Base-by-base conservation (phyloP, 2,888 invertebrate species). In the Reticulitermes lucifugus region DNA sequence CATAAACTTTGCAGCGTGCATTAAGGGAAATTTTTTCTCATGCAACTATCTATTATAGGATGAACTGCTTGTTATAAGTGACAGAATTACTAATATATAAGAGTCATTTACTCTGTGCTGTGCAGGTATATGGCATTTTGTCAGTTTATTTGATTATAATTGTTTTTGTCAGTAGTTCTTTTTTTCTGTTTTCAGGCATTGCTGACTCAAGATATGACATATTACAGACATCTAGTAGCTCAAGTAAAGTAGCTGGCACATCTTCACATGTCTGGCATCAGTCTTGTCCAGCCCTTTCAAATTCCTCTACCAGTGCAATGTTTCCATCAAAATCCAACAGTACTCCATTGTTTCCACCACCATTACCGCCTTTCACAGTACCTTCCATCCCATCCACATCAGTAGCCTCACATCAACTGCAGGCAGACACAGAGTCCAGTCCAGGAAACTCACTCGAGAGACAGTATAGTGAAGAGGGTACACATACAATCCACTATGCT, bases 171-270 rank as follows among this genome's bases (percentile, higher is more conserved):
- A 18, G 18, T 18, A 18, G 14, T 55, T 55, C 22, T 79, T 79
- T n/a, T 41, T 25, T 35, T 79, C 9, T 10, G 60, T 55, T 86
- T 86, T 25, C 88, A 90, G 90, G 88, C 6, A 89, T 88, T 81
- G 89, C 88, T 46, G 91, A 91, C 86, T 89, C 90, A 73, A 90
- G 91, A 83, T 91, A 91, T 87, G 91, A 91, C 87, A 90, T 91
- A 89, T 87, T 91, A 85, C 91, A 91, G 85, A 71, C 89, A 89
- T 25, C 89, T 89, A 7, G 87, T 87, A 83, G 60, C 84, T 83
- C 85, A 84, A 81, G 59, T 35, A 85, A 79, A 79, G 14, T 81
- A 29, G 29, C 80, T 55, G 84, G 43, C n/a, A 75, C 85, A n/a
- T 87, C 90, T 4, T 84, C 86, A 41, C 86, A 87, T 55, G 83